A percentile compares a stretch with the other conserved stretches of the same genome.
phyloP scores from a whole-genome alignment of 2,888 invertebrate species.

The Ormyrus nitidulus region DNA sequence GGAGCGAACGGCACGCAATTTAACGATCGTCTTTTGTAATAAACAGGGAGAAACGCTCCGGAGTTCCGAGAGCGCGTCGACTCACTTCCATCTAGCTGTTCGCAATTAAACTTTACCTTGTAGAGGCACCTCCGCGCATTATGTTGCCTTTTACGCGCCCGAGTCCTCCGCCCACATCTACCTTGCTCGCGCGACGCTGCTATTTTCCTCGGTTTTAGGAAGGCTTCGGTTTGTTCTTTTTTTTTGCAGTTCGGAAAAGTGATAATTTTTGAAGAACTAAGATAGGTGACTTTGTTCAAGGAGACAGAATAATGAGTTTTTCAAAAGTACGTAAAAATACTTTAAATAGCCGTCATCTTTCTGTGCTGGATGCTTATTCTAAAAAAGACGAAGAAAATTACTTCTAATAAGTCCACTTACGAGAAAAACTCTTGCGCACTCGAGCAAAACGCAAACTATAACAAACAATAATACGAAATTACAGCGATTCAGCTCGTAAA shows the following conservation, averaged over 20 bases:
- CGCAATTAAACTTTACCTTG: slow-evolving; percentile 55
- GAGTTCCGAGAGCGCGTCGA: slow-evolving; percentile 1
- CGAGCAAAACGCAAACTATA: too few relatives aligned
- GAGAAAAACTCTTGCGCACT: too few relatives aligned
- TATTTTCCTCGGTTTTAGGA: not conserved
- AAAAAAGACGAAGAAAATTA: too few relatives aligned
- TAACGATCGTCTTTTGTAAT: slow-evolving; percentile 54
- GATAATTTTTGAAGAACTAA: too few relatives aligned
- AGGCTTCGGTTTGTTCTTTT: slow-evolving; percentile 36
- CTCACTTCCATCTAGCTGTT: slow-evolving; percentile 40
- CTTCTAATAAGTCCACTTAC: too few relatives aligned
- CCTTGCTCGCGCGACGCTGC: slow-evolving; percentile 1
- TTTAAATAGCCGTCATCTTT: too few relatives aligned
- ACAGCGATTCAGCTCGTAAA: too few relatives aligned
- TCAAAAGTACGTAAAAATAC: too few relatives aligned
- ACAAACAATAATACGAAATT: too few relatives aligned
- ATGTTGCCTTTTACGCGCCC: slow-evolving; percentile 44
- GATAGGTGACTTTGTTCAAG: too few relatives aligned
- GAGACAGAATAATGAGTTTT: too few relatives aligned
- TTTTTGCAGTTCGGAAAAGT: not conserved
- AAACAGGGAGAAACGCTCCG: slow-evolving; percentile 39
- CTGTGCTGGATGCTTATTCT: too few relatives aligned
- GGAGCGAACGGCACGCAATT: slow-evolving; percentile 28
- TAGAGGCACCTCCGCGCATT: slow-evolving; percentile 34
- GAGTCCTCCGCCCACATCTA: not conserved